A percentile compares a stretch with the other conserved stretches of the same genome.
Evolutionary conservation across 2,797 vertebrate species (phyloP).

Genomic region (Gobio occitaniae): DNA sequence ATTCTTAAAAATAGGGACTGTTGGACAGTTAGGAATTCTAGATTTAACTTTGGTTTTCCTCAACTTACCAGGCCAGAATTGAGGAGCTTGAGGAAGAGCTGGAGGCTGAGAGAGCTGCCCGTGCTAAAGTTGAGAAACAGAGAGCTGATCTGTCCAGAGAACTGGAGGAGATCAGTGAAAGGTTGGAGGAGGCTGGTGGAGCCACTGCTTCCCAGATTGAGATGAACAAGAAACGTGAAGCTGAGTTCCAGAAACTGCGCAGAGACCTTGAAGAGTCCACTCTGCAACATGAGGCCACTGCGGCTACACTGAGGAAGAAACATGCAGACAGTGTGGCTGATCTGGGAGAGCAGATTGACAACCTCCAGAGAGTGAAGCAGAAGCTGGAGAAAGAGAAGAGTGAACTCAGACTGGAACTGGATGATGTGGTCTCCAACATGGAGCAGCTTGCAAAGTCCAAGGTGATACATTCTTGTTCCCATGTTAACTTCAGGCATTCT

Average conservation of each 20-base stretch:
- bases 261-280: slow-evolving; percentile 86
- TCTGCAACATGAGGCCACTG: slow-evolving; percentile 85
- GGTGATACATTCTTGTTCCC: slow-evolving; percentile 65
- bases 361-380: slow-evolving; percentile 86
- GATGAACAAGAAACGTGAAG: slow-evolving; percentile 89
- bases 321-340: slow-evolving; percentile 81
- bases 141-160: slow-evolving; percentile 75
- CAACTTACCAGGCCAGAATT: slow-evolving; percentile 78
- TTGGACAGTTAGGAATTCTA: no score
- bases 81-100: slow-evolving; percentile 89
- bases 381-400: slow-evolving; percentile 78
- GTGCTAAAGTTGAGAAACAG: slow-evolving; percentile 87
- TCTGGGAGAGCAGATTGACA: slow-evolving; percentile 88
- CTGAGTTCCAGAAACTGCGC: slow-evolving; percentile 65
- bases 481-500: no score
- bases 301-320: slow-evolving; percentile 75
- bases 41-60: neutral
- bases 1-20: neutral
- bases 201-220: slow-evolving; percentile 82
- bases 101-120: slow-evolving; percentile 84
- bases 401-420: slow-evolving; percentile 78
- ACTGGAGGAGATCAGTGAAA: slow-evolving; percentile 84
- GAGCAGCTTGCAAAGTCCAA: slow-evolving; percentile 83
- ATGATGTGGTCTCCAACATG: slow-evolving; percentile 84
- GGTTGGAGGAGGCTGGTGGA: slow-evolving; percentile 86